Conservation (phyloP, 1,140 invertebrate genomes). For the Sesamia nonagrioides region DNA sequence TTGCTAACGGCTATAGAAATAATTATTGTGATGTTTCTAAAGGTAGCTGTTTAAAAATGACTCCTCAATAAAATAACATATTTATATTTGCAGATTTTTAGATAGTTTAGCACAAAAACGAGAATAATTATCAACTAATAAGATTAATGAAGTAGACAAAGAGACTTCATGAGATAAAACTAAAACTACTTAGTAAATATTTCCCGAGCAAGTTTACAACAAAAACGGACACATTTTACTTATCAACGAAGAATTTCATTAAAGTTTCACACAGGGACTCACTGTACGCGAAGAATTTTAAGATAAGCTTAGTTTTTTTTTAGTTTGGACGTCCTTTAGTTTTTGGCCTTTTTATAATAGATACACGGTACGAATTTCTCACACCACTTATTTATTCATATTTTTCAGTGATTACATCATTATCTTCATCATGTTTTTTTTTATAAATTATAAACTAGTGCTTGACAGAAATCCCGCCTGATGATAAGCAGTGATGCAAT, state of each 20-base stretch:
- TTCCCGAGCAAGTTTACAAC: slow-evolving; percentile 25
- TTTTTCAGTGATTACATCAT: too few species aligned
- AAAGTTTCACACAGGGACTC: slow-evolving; percentile 44
- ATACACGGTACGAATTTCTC: slow-evolving; percentile 5
- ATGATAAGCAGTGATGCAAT: too few species aligned
- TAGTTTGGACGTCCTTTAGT: slow-evolving; percentile 36
- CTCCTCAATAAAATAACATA: background rate
- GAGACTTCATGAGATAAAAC: slow-evolving; percentile 19
- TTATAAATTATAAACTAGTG: too few species aligned
- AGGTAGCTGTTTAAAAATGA: background rate
- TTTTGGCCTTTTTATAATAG: slow-evolving; percentile 7
- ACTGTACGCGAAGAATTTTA: slow-evolving; percentile 29
- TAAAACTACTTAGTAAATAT: slow-evolving; percentile 10
- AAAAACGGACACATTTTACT: slow-evolving; percentile 39
- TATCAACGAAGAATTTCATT: slow-evolving; percentile 42
- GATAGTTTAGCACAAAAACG: background rate
- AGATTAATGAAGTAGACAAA: background rate
- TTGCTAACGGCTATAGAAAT: slow-evolving; percentile 1
- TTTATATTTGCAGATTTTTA: background rate
- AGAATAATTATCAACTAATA: background rate
- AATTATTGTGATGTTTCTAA: background rate
- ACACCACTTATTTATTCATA: background rate
- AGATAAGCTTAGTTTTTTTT: slow-evolving; percentile 46
- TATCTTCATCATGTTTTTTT: too few species aligned
- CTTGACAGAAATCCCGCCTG: too few species aligned